phyloP scores from a whole-genome alignment of 1,140 invertebrate genomes.

The Calycopis cecrops region DNA sequence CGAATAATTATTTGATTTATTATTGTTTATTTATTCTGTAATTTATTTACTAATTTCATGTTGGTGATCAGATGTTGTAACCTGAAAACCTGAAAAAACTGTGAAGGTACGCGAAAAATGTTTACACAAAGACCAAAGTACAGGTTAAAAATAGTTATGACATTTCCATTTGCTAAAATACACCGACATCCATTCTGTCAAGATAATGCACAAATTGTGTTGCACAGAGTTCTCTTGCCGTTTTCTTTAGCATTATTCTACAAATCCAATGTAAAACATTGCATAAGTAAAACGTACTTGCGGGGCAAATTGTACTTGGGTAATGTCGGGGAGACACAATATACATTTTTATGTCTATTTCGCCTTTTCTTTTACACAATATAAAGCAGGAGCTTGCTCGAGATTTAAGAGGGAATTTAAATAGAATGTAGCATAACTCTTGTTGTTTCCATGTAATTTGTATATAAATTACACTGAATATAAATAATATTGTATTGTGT shows the following conservation, averaged over 20 bases:
- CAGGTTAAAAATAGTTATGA: no score
- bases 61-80: no score
- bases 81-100: no score
- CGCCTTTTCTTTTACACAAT: constrained; percentile 1
- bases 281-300: constrained; percentile 5
- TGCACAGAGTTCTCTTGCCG: not conserved
- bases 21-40: no score
- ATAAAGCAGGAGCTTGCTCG: not conserved
- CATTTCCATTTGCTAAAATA: no score
- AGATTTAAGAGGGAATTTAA: constrained; percentile 10
- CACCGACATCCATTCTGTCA: not conserved
- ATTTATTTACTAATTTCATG: no score
- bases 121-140: no score
- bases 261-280: constrained; percentile 6
- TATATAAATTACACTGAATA: constrained; percentile 4
- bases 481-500: no score
- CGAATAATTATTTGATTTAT: no score
- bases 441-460: constrained; percentile 6
- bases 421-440: not conserved
- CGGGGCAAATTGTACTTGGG: constrained; percentile 5
- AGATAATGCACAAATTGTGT: constrained; percentile 5
- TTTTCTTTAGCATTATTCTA: not conserved
- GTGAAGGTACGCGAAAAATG: no score
- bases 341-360: not conserved
- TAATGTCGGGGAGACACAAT: not conserved